Percentiles rank a stretch among this genome's conserved stretches.
These are phyloP conservation scores for Pachypanchax playfairii DNA, from an alignment of 2,113 vertebrate species.

Conservation along the genomic window DNA sequence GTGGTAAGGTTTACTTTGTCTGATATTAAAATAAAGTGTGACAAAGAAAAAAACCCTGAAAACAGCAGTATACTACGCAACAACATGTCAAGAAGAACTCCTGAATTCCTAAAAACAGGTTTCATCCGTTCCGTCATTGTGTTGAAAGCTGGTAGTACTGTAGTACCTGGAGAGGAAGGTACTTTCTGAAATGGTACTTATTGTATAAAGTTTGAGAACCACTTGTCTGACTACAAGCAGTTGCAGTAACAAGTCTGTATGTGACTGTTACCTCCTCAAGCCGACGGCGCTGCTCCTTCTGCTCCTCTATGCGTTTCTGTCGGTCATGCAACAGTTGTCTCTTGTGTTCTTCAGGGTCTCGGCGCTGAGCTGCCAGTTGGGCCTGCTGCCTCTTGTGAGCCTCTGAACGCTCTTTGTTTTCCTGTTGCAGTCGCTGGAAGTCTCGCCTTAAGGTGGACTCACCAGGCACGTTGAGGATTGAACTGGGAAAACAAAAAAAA, in stretches of 20 bases:
- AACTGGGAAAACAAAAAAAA: slow-evolving; percentile 68
- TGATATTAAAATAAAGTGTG: too few relatives aligned
- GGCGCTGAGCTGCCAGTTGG: slow-evolving; percentile 85
- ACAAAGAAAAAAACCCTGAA: too few relatives aligned
- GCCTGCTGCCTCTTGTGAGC: slow-evolving; percentile 87
- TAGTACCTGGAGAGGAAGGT: too few relatives aligned
- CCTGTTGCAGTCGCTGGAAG: slow-evolving; percentile 91
- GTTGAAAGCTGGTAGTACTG: too few relatives aligned
- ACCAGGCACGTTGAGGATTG: slow-evolving; percentile 91
- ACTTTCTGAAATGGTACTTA: too few relatives aligned
- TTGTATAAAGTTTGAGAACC: background rate
- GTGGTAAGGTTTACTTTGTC: too few relatives aligned
- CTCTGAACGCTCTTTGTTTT: slow-evolving; percentile 90
- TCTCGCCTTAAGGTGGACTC: slow-evolving; percentile 90
- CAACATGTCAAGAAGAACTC: too few relatives aligned
- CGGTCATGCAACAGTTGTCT: slow-evolving; percentile 90
- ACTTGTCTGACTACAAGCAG: too few relatives aligned
- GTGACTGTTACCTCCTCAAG: slow-evolving; percentile 85
- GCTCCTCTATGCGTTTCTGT: slow-evolving; percentile 91
- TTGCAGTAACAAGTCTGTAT: background rate
- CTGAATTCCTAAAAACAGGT: too few relatives aligned
- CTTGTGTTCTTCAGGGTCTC: slow-evolving; percentile 90
- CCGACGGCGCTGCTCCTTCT: slow-evolving; percentile 89
- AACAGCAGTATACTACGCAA: too few relatives aligned
- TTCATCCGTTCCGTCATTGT: too few relatives aligned